Percentiles rank a stretch among this genome's conserved stretches.
phyloP scores from a whole-genome alignment of 1,140 invertebrate species.

The Drosophila albomicans region DNA sequence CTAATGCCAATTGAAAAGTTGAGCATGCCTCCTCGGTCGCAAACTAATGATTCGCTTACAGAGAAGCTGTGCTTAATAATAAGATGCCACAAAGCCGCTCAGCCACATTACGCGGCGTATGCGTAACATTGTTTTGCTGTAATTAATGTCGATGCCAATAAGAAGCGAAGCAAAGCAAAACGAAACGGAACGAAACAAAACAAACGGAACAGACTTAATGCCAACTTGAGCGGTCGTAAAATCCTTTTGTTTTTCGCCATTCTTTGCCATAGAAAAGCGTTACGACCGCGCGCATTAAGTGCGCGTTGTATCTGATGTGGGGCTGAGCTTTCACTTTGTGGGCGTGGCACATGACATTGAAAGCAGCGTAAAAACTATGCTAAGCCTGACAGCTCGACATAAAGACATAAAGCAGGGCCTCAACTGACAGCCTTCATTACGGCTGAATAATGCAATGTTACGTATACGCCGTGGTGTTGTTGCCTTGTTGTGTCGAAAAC shows the following conservation, averaged over 20 bases:
- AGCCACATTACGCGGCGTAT: conserved; percentile 62
- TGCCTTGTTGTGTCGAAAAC: conserved; percentile 52
- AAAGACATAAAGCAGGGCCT: conserved; percentile 4
- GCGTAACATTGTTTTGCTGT: conserved; percentile 76
- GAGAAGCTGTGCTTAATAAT: conserved; percentile 35
- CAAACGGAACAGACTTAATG: conserved; percentile 58
- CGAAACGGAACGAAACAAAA: conserved; percentile 12
- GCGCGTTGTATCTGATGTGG: conserved; percentile 21
- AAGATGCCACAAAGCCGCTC: conserved; percentile 40
- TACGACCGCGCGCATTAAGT: conserved; percentile 70
- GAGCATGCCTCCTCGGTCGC: conserved; percentile 42
- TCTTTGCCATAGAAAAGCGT: conserved; percentile 57
- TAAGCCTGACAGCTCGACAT: conserved; percentile 70
- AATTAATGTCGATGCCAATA: conserved; percentile 82
- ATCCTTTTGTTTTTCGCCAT: conserved; percentile 65
- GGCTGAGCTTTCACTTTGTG: conserved; percentile 28
- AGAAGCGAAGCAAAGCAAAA: conserved; percentile 32
- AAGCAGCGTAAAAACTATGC: conserved; percentile 66
- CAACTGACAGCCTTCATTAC: conserved; percentile 75
- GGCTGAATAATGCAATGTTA: conserved; percentile 71
- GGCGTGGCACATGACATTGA: conserved; percentile 81
- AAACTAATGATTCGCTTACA: conserved; percentile 71
- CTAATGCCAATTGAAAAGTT: conserved; percentile 81
- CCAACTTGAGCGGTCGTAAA: conserved; percentile 67
- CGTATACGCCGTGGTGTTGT: conserved; percentile 49